Evolutionary conservation across 2,888 invertebrate genomes (phyloP).

Genomic region (Trissoscelio sp.): DNA sequence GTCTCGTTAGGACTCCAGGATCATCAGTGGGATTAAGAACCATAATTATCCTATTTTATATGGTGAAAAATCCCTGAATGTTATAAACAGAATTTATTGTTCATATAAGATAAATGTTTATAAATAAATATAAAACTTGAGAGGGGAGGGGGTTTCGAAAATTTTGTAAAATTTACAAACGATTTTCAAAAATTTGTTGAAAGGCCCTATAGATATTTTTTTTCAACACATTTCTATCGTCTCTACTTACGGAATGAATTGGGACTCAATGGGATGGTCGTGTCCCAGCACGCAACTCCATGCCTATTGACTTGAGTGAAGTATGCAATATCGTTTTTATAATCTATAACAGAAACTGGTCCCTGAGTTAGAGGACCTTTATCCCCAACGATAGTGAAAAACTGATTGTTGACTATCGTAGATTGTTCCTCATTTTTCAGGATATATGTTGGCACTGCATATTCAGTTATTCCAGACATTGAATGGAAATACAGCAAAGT

Average conservation of each 20-base stretch:
- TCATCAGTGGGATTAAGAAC: no score
- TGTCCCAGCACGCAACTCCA: conserved; percentile 93
- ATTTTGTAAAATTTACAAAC: no score
- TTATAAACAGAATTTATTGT: no score
- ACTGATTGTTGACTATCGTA: conserved; percentile 86
- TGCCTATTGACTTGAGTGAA: conserved; percentile 91
- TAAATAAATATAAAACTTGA: no score
- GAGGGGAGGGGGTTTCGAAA: no score
- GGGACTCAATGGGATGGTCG: conserved; percentile 86
- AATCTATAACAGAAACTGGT: conserved; percentile 89
- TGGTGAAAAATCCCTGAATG: no score
- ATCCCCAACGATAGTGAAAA: conserved; percentile 89
- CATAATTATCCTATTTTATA: no score
- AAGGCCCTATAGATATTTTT: no score
- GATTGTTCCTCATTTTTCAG: conserved; percentile 88
- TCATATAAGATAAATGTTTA: no score
- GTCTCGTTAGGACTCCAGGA: no score
- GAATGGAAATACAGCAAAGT: conserved; percentile 93
- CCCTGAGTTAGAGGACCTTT: conserved; percentile 90
- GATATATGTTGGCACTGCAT: conserved; percentile 89
- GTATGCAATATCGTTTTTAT: conserved; percentile 88
- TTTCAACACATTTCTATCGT: no score
- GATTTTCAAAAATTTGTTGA: no score
- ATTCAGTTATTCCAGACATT: conserved; percentile 91
- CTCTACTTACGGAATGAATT: conserved; percentile 84